These are phyloP conservation scores for Micromys minutus DNA, from an alignment of 2,113 vertebrate genomes.

Conservation along the genomic window DNA sequence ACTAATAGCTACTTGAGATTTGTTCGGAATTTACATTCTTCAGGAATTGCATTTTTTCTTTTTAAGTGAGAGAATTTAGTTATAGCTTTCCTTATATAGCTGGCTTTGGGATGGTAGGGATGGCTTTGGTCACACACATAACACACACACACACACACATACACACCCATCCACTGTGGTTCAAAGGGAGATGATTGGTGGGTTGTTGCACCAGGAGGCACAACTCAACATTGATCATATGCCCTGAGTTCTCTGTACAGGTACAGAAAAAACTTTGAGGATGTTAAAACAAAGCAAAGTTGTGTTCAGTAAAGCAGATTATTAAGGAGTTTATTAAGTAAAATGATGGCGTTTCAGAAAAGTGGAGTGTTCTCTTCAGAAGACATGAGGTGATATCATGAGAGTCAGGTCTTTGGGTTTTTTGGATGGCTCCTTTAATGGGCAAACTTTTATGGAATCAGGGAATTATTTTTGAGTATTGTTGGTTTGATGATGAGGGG, in stretches of 20 bases:
- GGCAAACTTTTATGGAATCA: not conserved
- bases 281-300: not conserved
- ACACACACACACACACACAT: not conserved
- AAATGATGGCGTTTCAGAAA: not conserved
- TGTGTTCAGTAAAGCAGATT: not conserved
- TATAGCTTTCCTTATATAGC: not conserved
- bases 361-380: too few relatives aligned
- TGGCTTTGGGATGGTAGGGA: not conserved
- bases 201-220: not conserved
- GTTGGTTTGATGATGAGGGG: not conserved
- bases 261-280: not conserved
- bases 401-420: not conserved
- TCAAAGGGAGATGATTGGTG: not conserved
- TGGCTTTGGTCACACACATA: not conserved
- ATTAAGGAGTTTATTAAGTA: not conserved
- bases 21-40: not conserved
- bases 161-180: not conserved
- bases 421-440: not conserved
- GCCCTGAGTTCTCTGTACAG: not conserved
- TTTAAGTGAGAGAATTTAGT: not conserved
- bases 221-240: too few relatives aligned
- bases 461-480: not conserved
- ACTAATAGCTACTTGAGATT: not conserved
- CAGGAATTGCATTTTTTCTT: not conserved
- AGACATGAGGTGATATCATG: not conserved